phyloP scores from a whole-genome alignment of 2,113 vertebrate genomes.

The Oxyruncus cristatus region DNA sequence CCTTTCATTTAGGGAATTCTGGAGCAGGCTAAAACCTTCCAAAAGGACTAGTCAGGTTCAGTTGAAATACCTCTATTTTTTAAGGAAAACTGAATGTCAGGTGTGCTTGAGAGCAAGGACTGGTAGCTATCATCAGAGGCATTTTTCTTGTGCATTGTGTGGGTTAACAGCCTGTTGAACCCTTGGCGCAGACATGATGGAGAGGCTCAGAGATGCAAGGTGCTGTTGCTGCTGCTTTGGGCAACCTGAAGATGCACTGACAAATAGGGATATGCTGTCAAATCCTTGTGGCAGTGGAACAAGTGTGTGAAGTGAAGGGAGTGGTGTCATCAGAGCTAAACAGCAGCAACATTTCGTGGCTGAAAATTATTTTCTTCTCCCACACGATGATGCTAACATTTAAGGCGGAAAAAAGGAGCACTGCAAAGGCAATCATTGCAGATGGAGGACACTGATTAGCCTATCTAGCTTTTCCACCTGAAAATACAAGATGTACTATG shows the following conservation, averaged over 20 bases:
- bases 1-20: background rate
- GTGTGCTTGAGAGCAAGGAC: background rate
- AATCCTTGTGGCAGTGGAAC: background rate
- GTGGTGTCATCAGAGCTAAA: background rate
- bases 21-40: background rate
- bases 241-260: background rate
- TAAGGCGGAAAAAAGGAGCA: background rate
- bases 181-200: fast-evolving
- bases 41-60: background rate
- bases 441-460: background rate
- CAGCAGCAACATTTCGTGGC: background rate
- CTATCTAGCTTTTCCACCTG: background rate
- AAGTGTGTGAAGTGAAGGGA: background rate
- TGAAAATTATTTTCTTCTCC: background rate
- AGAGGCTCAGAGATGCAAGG: background rate
- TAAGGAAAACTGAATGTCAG: background rate
- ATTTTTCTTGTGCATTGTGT: background rate
- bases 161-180: background rate
- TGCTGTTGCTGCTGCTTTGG: background rate
- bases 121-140: background rate
- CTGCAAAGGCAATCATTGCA: background rate
- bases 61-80: background rate
- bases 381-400: background rate
- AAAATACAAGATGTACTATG: background rate
- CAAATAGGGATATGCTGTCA: background rate